Evolutionary conservation across 2,113 vertebrate genomes (phyloP), one percentile per base, ranked within the genome.

Genomic region (Pao palembangensis): DNA sequence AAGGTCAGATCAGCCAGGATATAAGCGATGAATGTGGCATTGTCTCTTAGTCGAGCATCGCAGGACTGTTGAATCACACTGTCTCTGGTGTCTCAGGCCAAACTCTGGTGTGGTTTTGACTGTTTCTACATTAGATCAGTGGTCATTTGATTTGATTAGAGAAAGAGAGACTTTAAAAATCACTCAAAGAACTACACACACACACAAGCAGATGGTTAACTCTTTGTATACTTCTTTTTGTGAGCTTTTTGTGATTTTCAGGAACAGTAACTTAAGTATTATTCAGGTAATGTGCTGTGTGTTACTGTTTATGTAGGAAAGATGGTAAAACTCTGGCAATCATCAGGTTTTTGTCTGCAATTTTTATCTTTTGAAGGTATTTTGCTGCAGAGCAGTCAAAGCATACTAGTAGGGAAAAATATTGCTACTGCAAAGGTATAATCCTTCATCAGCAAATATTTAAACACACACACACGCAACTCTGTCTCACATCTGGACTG

Each of bases 401-500:
- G 21, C 21, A 23, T 23, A 23, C 21, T 23, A 2, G 21, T 23
- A 3, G 21, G 21, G 3, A 23, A 23, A 23, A 23, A 23, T 23
- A 23, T 23, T 23, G 21, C 21, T 2, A 23, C 21, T 23, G 21
- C 21, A 23, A 23, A 23, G 21, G 21, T 23, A 23, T 23, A 7
- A 28, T 28, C 25, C 25, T 28, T 28, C 5, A 28, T 28, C 25
- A 28, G 25, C 25, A 28, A 28, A 28, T 28, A 28, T 28, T 28
- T 28, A 28, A 28, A 28, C 25, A 28, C 3, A 28, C 25, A 7
- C 5, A 23, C 21, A 31, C 28, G 5, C 28, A 31, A 31, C 28
- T 31, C 21, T 43, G 43, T 53, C 64, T 81, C 79, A 81, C 86
- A 83, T 82, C 82, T 87, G 85, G 81, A 85, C 66, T 73, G 47